phyloP scores from a whole-genome alignment of 2,797 vertebrate genomes.

The Malacoraja senta region DNA sequence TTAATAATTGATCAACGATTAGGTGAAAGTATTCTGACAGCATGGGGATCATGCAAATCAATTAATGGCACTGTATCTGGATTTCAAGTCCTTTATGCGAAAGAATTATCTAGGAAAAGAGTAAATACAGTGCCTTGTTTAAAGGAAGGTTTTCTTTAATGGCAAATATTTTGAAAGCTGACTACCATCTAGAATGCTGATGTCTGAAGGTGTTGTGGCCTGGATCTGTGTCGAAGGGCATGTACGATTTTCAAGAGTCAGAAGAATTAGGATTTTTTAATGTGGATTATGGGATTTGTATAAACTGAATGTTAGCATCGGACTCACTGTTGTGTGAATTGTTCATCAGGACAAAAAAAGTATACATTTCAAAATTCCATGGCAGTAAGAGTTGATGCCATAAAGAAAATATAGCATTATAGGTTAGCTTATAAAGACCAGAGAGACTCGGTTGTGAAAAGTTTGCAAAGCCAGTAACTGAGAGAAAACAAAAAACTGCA shows the following conservation, averaged over 20 bases:
- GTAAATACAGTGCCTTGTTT: neutral
- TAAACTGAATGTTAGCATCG: too few relatives aligned
- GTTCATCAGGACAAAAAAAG: too few relatives aligned
- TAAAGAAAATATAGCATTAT: too few relatives aligned
- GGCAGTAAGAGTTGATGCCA: too few relatives aligned
- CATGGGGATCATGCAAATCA: neutral
- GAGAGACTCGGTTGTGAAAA: too few relatives aligned
- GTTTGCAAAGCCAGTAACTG: too few relatives aligned
- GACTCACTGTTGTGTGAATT: too few relatives aligned
- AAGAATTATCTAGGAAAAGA: neutral
- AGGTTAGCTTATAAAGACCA: too few relatives aligned
- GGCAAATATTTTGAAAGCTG: neutral
- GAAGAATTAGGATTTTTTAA: too few relatives aligned
- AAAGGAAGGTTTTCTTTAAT: neutral
- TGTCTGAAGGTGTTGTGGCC: neutral
- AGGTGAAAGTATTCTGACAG: neutral
- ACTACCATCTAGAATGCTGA: neutral
- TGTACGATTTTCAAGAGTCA: neutral
- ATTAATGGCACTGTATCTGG: neutral
- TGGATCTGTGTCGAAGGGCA: too few relatives aligned
- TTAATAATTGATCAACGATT: neutral
- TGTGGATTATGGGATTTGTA: neutral
- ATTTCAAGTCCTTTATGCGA: neutral
- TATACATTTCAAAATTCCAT: too few relatives aligned
- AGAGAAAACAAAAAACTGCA: too few relatives aligned